Evolutionary conservation across 1,140 invertebrate genomes (phyloP), one percentile per base, ranked within the genome.

Genomic region (Chlorops oryzae): DNA sequence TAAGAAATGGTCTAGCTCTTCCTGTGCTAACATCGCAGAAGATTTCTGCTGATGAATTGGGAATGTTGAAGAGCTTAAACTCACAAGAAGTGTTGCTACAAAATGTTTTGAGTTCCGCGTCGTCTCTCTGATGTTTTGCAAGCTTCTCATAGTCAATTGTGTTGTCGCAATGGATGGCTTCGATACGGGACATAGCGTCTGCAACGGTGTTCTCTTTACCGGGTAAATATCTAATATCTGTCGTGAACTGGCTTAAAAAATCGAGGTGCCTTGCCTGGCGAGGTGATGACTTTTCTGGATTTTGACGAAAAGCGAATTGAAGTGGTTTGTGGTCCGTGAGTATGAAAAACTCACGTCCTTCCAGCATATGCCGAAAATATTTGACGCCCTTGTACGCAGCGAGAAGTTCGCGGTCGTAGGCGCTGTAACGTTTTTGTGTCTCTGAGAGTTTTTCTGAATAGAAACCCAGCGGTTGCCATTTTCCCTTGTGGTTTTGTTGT

Each of bases 321-420:
- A 75, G 45, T 2, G 70, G 73, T 47, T 70, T 69, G 48, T 77
- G 75, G 47, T 77, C 68, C 2, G 65, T 73, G 23, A 49, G 65
- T 5, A 76, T 58, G 0, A 40, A 53, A 40, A 75, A 71, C n/a
- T 22, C 6, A 49, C 65, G 54, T 15, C 59, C 73, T 62, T 77
- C 72, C 0, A 79, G 9, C n/a, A 60, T 41, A 20, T 47, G 45
- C 5, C 44, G 45, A 27, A 52, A 47, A 47, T 47, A 25, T 20
- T 52, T 23, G 13, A 70, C 48, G 6, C 60, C 50, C 6, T 54
- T 24, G 41, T 70, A 70, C 5, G 68, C 56, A 2, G 62, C 62
- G 0, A 72, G 39, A 2, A 74, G 53, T 52, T 74, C 60, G 7
- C 62, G 34, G 32, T 72, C 63, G 51, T 65, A 73, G 9, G 67